Evolutionary conservation across 2,888 invertebrate genomes (phyloP).

Genomic region (Dasypogon diadema): DNA sequence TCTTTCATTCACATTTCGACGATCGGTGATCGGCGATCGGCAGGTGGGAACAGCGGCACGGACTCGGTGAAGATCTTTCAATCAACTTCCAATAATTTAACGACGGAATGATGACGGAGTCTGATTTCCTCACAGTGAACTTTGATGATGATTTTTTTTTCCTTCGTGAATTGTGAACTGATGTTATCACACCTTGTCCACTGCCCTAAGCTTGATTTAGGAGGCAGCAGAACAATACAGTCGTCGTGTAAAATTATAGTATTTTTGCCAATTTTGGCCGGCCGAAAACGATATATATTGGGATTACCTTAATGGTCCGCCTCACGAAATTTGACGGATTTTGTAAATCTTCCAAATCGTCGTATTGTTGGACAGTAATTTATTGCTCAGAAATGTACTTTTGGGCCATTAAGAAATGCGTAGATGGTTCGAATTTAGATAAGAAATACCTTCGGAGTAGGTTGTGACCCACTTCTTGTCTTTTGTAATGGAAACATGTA

Average conservation of each 20-base stretch:
- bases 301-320: constrained; percentile 24
- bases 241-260: background rate
- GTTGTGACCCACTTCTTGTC: constrained; percentile 19
- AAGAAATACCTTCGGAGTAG: constrained; percentile 10
- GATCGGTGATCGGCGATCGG: constrained; percentile 1
- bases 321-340: constrained; percentile 24
- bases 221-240: background rate
- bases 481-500: background rate
- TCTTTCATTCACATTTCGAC: constrained; percentile 47
- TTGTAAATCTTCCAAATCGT: constrained; percentile 12
- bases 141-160: background rate
- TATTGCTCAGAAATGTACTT: background rate
- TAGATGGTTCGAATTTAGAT: background rate
- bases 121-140: constrained; percentile 8
- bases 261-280: background rate
- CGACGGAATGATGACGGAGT: constrained; percentile 19
- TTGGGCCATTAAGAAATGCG: background rate
- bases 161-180: background rate
- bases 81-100: constrained; percentile 29
- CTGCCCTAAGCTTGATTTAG: background rate
- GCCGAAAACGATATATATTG: background rate
- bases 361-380: constrained; percentile 10
- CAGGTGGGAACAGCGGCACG: background rate
- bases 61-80: constrained; percentile 26
- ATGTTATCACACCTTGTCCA: background rate